Evolutionary conservation across 2,113 vertebrate genomes (phyloP).

Genomic region (Athene cunicularia): DNA sequence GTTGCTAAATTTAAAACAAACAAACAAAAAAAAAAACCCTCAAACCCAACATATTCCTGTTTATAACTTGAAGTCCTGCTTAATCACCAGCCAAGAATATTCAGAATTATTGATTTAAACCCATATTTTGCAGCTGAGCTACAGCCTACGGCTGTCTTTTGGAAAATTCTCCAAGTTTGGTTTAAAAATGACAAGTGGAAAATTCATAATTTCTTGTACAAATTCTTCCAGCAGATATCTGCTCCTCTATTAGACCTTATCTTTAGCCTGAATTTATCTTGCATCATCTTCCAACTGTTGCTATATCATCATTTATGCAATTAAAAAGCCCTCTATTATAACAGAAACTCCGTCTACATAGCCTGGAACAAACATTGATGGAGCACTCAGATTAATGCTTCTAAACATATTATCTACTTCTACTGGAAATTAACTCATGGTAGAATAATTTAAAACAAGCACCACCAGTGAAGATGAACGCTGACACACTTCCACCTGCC

Average conservation of each 20-base stretch:
- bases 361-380: neutral
- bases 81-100: neutral
- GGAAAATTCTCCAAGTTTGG: neutral
- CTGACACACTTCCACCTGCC: conserved; percentile 15
- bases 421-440: conserved; percentile 15
- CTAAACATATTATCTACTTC: conserved; percentile 25
- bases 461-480: neutral
- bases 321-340: neutral
- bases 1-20: neutral
- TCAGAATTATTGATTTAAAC: neutral
- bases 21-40: neutral
- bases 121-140: neutral
- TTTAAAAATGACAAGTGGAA: conserved; percentile 6
- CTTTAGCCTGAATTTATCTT: neutral
- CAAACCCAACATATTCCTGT: neutral
- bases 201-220: neutral
- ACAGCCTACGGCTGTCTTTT: neutral
- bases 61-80: neutral
- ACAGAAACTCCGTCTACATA: neutral
- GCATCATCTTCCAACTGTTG: neutral
- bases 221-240: neutral
- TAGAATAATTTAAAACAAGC: conserved; percentile 12
- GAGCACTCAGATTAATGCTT: neutral
- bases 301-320: neutral
- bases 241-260: neutral